Conservation (phyloP, 2,113 vertebrate genomes). For the Globicephala melas region DNA sequence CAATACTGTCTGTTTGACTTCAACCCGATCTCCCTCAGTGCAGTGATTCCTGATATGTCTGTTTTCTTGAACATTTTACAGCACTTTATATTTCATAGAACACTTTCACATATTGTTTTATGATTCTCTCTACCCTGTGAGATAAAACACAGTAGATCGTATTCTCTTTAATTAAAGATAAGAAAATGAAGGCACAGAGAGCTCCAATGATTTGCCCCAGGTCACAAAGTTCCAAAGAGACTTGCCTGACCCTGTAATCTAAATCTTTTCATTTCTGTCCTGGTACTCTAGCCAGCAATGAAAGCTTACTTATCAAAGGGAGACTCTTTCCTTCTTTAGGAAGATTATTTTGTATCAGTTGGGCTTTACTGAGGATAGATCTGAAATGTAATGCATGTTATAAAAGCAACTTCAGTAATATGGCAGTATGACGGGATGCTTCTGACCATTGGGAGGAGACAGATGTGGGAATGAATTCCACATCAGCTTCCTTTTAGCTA, state of each 20-base stretch:
- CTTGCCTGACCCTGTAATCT: not conserved
- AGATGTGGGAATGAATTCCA: not conserved
- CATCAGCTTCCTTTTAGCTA: not conserved
- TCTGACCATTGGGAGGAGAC: not conserved
- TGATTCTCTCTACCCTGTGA: not conserved
- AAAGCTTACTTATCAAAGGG: not conserved
- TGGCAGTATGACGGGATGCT: not conserved
- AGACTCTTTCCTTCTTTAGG: not conserved
- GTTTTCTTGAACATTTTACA: not conserved
- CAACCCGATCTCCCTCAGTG: not conserved
- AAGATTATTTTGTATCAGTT: not conserved
- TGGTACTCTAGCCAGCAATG: not conserved
- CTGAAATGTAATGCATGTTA: not conserved
- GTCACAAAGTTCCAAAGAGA: not conserved
- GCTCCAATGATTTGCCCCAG: not conserved
- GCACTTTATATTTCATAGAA: not conserved
- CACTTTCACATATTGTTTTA: not conserved
- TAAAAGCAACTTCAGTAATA: not conserved
- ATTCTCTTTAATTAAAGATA: slow-evolving; percentile 43
- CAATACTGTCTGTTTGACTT: slow-evolving; percentile 7
- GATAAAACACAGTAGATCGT: not conserved
- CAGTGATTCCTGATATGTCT: not conserved
- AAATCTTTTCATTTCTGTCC: not conserved
- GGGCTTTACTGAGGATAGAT: not conserved
- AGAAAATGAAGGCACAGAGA: slow-evolving; percentile 7